phyloP scores from a whole-genome alignment of 2,113 vertebrate genomes.

The Struthidea cinerea region DNA sequence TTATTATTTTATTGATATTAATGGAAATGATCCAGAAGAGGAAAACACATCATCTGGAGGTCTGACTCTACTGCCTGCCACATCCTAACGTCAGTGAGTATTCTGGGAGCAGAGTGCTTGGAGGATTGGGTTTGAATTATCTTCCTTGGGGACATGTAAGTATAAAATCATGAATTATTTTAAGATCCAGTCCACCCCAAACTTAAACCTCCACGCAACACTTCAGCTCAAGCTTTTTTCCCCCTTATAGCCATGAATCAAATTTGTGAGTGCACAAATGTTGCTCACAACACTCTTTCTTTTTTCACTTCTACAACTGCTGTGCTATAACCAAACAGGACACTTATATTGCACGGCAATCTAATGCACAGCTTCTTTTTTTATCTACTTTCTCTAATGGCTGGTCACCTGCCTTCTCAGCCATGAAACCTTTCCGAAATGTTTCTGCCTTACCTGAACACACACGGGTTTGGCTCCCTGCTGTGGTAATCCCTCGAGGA shows the following conservation, averaged over 20 bases:
- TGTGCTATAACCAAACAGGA: background rate
- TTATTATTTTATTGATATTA: conserved; percentile 1
- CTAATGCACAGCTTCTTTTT: background rate
- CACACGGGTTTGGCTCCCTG: background rate
- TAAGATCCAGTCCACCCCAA: background rate
- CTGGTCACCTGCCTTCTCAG: background rate
- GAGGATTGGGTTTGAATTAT: background rate
- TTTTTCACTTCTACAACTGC: background rate
- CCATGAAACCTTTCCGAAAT: background rate
- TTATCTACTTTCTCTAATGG: background rate
- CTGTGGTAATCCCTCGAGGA: background rate
- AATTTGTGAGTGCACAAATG: background rate
- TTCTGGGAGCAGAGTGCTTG: background rate
- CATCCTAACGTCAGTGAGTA: background rate
- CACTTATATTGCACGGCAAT: background rate
- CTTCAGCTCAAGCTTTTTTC: background rate
- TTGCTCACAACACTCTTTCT: background rate
- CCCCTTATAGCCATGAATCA: background rate
- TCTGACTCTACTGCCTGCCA: background rate
- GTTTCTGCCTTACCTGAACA: background rate
- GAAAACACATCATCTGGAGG: background rate
- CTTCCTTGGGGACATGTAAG: background rate
- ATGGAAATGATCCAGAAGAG: background rate
- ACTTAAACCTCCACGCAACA: background rate
- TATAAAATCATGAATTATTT: background rate